These are phyloP conservation scores for Melanerpes formicivorus DNA, from an alignment of 2,113 vertebrate genomes.

Conservation along the genomic window DNA sequence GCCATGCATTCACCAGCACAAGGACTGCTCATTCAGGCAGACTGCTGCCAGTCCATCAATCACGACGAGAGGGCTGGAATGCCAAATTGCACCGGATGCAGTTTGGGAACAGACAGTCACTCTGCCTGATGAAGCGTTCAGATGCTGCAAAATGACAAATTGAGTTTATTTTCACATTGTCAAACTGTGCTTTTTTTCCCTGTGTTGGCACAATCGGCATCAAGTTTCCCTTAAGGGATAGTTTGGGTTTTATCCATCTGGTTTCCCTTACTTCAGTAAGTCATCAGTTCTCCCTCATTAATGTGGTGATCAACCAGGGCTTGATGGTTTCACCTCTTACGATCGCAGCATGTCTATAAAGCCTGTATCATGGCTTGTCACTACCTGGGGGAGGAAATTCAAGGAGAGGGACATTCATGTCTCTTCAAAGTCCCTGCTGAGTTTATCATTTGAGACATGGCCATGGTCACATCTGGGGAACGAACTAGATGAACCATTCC, in stretches of 20 bases:
- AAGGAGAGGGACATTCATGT: background rate
- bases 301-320: slow-evolving; percentile 34
- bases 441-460: background rate
- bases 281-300: slow-evolving; percentile 63
- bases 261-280: slow-evolving; percentile 44
- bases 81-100: background rate
- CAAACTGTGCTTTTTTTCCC: slow-evolving; percentile 10
- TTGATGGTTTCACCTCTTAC: background rate
- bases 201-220: slow-evolving; percentile 8
- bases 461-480: background rate
- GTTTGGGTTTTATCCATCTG: slow-evolving; percentile 45
- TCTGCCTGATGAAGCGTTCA: slow-evolving; percentile 15
- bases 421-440: background rate
- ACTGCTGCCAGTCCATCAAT: slow-evolving; percentile 21
- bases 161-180: slow-evolving; percentile 46
- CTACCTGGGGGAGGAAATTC: background rate
- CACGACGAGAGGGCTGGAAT: background rate
- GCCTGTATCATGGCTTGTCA: background rate
- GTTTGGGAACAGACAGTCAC: background rate
- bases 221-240: slow-evolving; percentile 43
- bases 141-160: slow-evolving; percentile 43
- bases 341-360: background rate
- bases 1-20: background rate
- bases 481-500: background rate
- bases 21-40: background rate